Evolutionary conservation across 1,140 invertebrate genomes (phyloP).

Genomic region (Idris sp.): DNA sequence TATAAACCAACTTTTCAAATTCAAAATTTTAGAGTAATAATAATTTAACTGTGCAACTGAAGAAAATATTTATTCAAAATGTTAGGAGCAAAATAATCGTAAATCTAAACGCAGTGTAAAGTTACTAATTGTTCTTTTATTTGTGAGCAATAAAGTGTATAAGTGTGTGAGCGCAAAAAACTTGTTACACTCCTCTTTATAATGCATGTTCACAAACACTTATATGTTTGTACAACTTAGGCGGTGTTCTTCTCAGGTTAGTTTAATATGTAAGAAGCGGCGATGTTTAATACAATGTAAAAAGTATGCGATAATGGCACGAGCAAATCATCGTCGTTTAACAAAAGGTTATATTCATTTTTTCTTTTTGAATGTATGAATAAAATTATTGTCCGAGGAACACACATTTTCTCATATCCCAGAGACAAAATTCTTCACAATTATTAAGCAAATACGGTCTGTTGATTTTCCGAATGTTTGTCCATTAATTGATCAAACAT

Average conservation of each 20-base stretch:
- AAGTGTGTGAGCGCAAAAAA: constrained; percentile 14
- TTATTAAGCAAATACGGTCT: neutral
- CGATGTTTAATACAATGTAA: constrained; percentile 29
- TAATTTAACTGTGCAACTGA: too few species aligned
- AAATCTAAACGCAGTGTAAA: constrained; percentile 29
- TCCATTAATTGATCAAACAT: constrained; percentile 5
- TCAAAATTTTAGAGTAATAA: too few species aligned
- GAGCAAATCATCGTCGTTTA: constrained; percentile 23
- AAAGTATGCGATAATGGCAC: constrained; percentile 24
- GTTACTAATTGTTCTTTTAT: constrained; percentile 48
- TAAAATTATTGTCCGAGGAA: constrained; percentile 7
- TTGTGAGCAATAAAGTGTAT: constrained; percentile 30
- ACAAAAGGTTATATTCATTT: constrained; percentile 36
- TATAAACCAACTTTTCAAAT: too few species aligned
- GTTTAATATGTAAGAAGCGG: constrained; percentile 38
- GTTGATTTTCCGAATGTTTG: constrained; percentile 1
- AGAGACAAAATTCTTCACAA: neutral
- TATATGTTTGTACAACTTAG: constrained; percentile 34
- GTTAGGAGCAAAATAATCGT: constrained; percentile 10
- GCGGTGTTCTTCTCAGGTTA: constrained; percentile 25
- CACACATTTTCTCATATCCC: neutral
- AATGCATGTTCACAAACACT: constrained; percentile 20
- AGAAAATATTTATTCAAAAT: constrained; percentile 14
- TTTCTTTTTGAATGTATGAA: constrained; percentile 16
- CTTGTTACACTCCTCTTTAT: constrained; percentile 22